Conservation (phyloP, 2,797 vertebrate species). For the Salarias fasciatus region DNA sequence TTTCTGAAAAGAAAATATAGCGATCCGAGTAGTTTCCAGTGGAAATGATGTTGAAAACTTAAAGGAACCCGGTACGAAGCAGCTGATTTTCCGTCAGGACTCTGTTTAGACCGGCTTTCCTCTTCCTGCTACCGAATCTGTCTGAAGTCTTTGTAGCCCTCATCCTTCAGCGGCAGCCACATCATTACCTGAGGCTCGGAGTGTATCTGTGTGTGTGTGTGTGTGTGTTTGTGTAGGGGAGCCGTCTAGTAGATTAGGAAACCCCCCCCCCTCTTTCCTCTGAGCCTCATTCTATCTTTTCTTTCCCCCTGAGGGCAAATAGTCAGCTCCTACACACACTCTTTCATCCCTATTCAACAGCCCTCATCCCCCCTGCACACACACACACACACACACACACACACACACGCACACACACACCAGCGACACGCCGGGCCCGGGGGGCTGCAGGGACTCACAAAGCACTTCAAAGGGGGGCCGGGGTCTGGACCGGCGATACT, state of each 20-base stretch:
- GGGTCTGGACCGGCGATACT: slow-evolving; percentile 34
- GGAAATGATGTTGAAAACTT: too few relatives aligned
- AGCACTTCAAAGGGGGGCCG: slow-evolving; percentile 50
- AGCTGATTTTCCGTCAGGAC: slow-evolving; percentile 6
- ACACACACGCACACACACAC: slow-evolving; percentile 17
- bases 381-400: slow-evolving; percentile 9
- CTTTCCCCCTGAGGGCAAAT: slow-evolving; percentile 41
- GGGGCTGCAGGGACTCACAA: slow-evolving; percentile 36
- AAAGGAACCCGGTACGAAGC: not conserved
- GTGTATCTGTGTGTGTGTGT: slow-evolving; percentile 10
- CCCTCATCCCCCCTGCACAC: not conserved
- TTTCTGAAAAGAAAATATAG: too few relatives aligned
- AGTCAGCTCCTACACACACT: slow-evolving; percentile 14
- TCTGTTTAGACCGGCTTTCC: too few relatives aligned
- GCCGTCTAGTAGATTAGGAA: slow-evolving; percentile 23
- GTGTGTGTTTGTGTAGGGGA: slow-evolving; percentile 1
- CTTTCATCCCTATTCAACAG: too few relatives aligned
- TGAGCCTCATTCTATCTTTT: slow-evolving; percentile 18
- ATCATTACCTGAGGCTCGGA: slow-evolving; percentile 29
- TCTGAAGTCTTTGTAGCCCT: slow-evolving; percentile 1
- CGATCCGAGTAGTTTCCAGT: too few relatives aligned
- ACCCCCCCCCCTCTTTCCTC: slow-evolving; percentile 28
- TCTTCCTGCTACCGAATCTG: slow-evolving; percentile 32
- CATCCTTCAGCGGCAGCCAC: not conserved
- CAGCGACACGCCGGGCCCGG: slow-evolving; percentile 17